Evolutionary conservation across 2,797 vertebrate species (phyloP).

Genomic region (Hephaestus fuliginosus): DNA sequence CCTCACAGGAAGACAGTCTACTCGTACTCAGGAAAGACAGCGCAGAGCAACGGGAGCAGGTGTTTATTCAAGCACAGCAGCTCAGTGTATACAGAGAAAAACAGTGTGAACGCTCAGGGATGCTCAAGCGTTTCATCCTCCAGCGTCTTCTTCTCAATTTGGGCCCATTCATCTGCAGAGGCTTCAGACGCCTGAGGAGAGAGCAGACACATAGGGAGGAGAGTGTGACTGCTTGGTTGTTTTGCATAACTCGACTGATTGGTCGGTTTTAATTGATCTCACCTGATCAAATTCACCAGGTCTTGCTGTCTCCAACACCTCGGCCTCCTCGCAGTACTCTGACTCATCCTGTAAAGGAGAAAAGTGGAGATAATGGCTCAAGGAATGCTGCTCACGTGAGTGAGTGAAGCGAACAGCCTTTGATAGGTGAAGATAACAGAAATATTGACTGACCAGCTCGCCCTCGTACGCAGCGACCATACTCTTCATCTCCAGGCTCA

Average conservation of each 20-base stretch:
- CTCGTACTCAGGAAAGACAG: background rate
- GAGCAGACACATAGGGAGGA: background rate
- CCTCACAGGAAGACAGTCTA: background rate
- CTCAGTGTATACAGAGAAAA: background rate
- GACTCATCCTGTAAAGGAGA: conserved; percentile 53
- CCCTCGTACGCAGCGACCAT: background rate
- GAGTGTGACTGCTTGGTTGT: background rate
- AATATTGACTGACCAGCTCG: conserved; percentile 60
- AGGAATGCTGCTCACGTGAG: background rate
- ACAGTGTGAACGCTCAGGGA: conserved; percentile 1
- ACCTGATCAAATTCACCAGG: conserved; percentile 72
- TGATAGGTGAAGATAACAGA: background rate
- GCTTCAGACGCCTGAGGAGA: conserved; percentile 58
- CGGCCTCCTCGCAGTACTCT: conserved; percentile 45
- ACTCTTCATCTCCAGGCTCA: conserved; percentile 45
- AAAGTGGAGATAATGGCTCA: background rate
- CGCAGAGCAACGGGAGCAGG: accelerated
- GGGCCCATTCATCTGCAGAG: conserved; percentile 65
- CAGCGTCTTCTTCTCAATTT: conserved; percentile 26
- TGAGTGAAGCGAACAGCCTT: background rate
- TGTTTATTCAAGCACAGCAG: conserved; percentile 40
- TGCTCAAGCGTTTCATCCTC: conserved; percentile 42
- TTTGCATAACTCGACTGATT: background rate
- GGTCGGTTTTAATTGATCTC: conserved; percentile 21
- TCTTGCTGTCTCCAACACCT: background rate